Percentiles rank a stretch among this genome's conserved stretches.
These are phyloP conservation scores for Drosophila mojavensis DNA, from an alignment of 1,140 invertebrate species.

Conservation along the genomic window DNA sequence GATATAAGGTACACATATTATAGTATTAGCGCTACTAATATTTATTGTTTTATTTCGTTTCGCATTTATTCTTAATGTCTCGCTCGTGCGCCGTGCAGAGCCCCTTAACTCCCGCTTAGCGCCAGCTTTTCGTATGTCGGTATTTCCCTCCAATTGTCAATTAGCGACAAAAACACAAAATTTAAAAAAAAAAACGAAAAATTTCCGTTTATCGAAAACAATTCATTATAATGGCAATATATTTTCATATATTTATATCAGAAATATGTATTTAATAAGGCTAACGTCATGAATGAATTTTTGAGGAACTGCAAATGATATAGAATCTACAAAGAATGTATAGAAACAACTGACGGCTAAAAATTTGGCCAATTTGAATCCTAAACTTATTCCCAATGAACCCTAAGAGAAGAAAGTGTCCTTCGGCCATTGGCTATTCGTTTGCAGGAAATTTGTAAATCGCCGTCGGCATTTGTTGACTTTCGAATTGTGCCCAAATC, in stretches of 20 bases:
- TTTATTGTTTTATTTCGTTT: constrained; percentile 1
- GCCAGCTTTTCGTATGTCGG: constrained; percentile 4
- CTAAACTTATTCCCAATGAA: no score
- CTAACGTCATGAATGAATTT: background rate
- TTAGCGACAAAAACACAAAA: constrained; percentile 28
- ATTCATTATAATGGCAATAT: background rate
- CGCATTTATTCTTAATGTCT: background rate
- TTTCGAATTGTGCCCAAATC: constrained; percentile 14
- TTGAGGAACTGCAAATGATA: no score
- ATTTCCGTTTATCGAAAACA: background rate
- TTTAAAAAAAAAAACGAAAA: constrained; percentile 14
- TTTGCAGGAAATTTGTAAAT: no score
- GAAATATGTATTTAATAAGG: no score
- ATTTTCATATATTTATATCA: no score
- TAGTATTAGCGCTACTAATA: background rate
- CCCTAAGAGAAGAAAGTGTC: no score
- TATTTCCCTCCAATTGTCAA: constrained; percentile 43
- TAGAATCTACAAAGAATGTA: no score
- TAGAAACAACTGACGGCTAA: background rate
- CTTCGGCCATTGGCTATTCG: no score
- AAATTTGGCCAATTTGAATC: background rate
- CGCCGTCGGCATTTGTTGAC: constrained; percentile 53
- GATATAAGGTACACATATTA: background rate
- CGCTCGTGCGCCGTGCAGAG: background rate
- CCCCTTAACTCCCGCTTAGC: background rate